Evolutionary conservation across 2,113 vertebrate genomes (phyloP), one percentile per base, ranked within the genome.

Genomic region (Erpornis zantholeuca): DNA sequence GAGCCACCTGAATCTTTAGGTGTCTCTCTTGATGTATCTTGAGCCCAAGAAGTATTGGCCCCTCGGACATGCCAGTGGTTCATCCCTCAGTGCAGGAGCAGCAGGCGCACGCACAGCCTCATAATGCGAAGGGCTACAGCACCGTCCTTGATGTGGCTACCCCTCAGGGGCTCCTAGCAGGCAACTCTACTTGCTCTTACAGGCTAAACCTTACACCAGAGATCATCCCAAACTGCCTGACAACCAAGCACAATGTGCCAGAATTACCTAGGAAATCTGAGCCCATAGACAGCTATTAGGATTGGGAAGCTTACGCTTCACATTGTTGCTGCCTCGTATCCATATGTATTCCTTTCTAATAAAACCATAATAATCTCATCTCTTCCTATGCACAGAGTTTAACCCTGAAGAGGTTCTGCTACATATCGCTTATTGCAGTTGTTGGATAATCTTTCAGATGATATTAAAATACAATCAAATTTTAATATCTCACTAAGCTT

Each of bases 61-160:
- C 27, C 28, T 7, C 3, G 9, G 73, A 29, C 18, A 1, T 8
- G 40, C 13, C 40, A 27, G 19, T 17, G 66, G 12, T 10, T 13
- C 47, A 22, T 36, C 42, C 31, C 54, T 81, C 24, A 27, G n/a
- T 29, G 10, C 24, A 3, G 7, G 40, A 70, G 33, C 52, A 44
- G 27, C 42, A 38, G 57, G 42, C 0, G 0, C 7, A 3, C 2
- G 0, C 28, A 17, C 28, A 35, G 35, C 29, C 60, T 15, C 7
- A 11, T 24, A 6, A 7, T 5, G 31, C 16, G 4, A 40, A 45
- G 1, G 0, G 50, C 45, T 22, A 17, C 17, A n/a, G 42, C 35
- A 1, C 45, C 60, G 40, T 29, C 61, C 31, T 79, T 56, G 31
- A 9, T 3, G 0, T 28, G 64, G 64, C 36, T 53, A 50, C 22